Evolutionary conservation across 2,113 vertebrate genomes (phyloP).

Genomic region (Clarias batrachus): DNA sequence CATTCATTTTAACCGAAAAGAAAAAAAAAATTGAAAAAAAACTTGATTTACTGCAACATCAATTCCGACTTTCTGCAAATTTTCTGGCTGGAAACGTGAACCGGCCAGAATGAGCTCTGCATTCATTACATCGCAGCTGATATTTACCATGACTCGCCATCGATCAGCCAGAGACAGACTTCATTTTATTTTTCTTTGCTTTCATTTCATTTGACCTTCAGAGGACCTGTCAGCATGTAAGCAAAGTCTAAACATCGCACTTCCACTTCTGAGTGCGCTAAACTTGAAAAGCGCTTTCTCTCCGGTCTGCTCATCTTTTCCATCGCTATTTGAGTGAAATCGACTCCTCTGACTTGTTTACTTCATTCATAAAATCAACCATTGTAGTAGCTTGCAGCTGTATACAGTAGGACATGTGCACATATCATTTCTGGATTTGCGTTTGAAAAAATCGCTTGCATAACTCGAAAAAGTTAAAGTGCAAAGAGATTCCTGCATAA

Average conservation of each 20-base stretch:
- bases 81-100: conserved; percentile 24
- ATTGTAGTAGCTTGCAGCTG: not conserved
- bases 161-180: conserved; percentile 30
- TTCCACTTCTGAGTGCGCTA: not conserved
- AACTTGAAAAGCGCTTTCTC: not conserved
- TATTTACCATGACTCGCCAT: conserved; percentile 40
- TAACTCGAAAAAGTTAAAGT: too few relatives aligned
- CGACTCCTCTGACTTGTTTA: not conserved
- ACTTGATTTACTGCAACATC: conserved; percentile 40
- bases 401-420: not conserved
- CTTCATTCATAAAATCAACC: not conserved
- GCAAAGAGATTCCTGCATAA: not conserved
- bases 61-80: conserved; percentile 29
- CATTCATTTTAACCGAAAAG: conserved; percentile 29
- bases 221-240: conserved; percentile 3
- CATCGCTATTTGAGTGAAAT: not conserved
- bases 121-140: conserved; percentile 35
- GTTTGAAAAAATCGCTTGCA: too few relatives aligned
- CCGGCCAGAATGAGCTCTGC: conserved; percentile 17
- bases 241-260: too few relatives aligned
- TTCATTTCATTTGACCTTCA: conserved; percentile 36
- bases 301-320: not conserved
- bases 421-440: too few relatives aligned
- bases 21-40: not conserved
- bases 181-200: conserved; percentile 3